Base-by-base conservation (phyloP, 2,888 invertebrate genomes). In the Gastrophysa polygoni region DNA sequence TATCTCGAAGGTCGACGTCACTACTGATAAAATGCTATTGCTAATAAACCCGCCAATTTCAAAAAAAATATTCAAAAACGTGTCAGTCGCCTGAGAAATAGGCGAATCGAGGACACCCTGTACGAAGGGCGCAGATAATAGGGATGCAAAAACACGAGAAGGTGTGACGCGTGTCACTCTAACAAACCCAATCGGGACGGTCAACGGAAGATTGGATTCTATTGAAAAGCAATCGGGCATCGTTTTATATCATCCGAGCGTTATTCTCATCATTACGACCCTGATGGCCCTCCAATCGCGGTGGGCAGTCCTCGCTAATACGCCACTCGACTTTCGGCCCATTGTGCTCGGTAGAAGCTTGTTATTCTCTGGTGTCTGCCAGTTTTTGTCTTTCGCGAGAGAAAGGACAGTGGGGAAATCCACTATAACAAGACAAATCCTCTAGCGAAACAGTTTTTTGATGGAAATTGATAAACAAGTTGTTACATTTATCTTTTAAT, bases 201-300 rank as follows among this genome's bases (percentile, higher is more conserved):
- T 56, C 44, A 61, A 56, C 56, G 24, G 24, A 24, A 3, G 24
- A 24, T 7, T 24, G 4, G 28, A 18, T 32, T 34, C 32, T 32
- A 51, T 51, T 51, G 63, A 63, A 63, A 57, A 63, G 59, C 63
- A 63, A 63, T 63, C 63, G 57, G 57, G 51, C 63, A 16, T 52
- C 59, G 59, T 61, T 59, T 59, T 38, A n/a, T 38, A 38, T 38
- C 38, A 14, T 14, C 38, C 7, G 11, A 5, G 32, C 43, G 54
- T 43, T 54, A 21, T 54, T 54, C 38, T 54, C 43, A n/a, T n/a
- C n/a, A 44, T 54, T 38, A 14, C 38, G 38, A 51, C 50, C 32
- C 54, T 63, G 59, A 63, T 63, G 59, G 63, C 59, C 51, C 59
- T 63, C 63, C 63, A 63, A 51, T 59, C 59, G 63, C 55, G 59